Conservation (phyloP, 2,888 invertebrate genomes). For the Rotaria magnacalcarata region DNA sequence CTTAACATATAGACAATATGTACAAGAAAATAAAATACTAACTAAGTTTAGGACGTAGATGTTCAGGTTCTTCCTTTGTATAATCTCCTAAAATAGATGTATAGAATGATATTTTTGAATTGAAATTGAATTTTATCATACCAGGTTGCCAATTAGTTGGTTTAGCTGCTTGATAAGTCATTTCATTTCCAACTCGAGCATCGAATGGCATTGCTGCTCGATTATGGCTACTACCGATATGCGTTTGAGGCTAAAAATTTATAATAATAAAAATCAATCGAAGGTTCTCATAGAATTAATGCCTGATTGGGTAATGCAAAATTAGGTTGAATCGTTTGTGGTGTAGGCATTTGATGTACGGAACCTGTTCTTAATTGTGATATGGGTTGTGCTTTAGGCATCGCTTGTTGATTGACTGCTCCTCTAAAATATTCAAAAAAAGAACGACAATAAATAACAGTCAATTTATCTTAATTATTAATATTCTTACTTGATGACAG, state of each 20-base stretch:
- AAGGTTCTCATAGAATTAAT: not conserved
- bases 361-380: not conserved
- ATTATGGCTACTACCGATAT: slow-evolving; percentile 82
- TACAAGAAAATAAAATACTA: not conserved
- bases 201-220: slow-evolving; percentile 77
- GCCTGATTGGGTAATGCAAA: not conserved
- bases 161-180: slow-evolving; percentile 42
- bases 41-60: slow-evolving; percentile 1
- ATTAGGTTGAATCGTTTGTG: not conserved
- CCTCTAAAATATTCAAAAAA: not conserved
- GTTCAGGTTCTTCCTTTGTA: slow-evolving; percentile 32
- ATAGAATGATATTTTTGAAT: not conserved
- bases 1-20: too few species aligned
- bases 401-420: not conserved
- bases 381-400: not conserved
- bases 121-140: not conserved
- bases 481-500: slow-evolving; percentile 47
- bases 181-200: slow-evolving; percentile 44
- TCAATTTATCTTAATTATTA: not conserved
- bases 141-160: slow-evolving; percentile 44
- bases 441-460: not conserved
- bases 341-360: slow-evolving; percentile 3
- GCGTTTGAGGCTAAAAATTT: slow-evolving; percentile 55
- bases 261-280: not conserved
- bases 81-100: slow-evolving; percentile 8